Base-by-base conservation (phyloP, 2,113 vertebrate genomes). In the Toxotes jaculatrix region DNA sequence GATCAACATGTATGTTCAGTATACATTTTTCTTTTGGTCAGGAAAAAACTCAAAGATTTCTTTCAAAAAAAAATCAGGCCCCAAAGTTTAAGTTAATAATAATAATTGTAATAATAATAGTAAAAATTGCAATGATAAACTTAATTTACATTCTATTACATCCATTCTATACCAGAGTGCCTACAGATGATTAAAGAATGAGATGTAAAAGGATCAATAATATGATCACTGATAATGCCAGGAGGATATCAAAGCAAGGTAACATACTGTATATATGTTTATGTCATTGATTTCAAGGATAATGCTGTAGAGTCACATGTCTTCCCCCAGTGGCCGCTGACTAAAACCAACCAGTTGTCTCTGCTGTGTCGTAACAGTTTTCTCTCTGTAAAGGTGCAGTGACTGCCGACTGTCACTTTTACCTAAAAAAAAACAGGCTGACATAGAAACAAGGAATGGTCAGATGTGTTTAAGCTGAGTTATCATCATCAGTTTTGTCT, bases 241-340 rank as follows among this genome's bases (percentile, higher is more conserved):
- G 19, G 19, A 47, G 21, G 51, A 40, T 27, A 68, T 47, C 21
- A 21, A 64, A 65, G 56, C 42, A 27, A 31, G 17, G 19, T 23
- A 64, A 8, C 56, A 42, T 3, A 31, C 36, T 40, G 47, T 23
- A 4, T 9, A 12, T 53, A 55, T 70, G 42, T 66, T 74, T 56
- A 62, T 71, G 53, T 59, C 51, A 64, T 36, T 69, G 77, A 73
- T 81, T 57, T 80, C 2, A 82, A 66, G 51, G 61, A 60, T 55
- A 75, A 70, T 57, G 65, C 65, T 65, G 55, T 34, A 66, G 61
- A 59, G 78, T 89, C 69, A 76, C 80, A 73, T 80, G 75, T 84
- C 65, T 13, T 53, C 43, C 45, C 64, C 10, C 53, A 72, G 61
- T 65, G 76, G 56, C 47, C 61, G 19, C 55, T 51, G 69, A 72